phyloP scores from a whole-genome alignment of 2,797 vertebrate genomes.

The Oreochromis mossambicus region DNA sequence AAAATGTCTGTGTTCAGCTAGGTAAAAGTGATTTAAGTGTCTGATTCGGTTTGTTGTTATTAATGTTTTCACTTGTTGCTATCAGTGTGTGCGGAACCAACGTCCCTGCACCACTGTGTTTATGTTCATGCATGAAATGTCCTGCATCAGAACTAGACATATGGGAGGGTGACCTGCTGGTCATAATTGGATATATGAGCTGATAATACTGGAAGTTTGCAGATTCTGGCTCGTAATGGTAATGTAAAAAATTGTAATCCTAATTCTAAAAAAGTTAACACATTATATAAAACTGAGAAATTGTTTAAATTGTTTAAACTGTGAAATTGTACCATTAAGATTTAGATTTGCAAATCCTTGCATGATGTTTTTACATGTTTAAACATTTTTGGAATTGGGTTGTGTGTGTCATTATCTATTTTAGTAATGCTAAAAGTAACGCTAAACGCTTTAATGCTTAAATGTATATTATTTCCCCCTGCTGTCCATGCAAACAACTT shows the following conservation, averaged over 20 bases:
- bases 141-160: not conserved
- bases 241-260: not conserved
- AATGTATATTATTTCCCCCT: not conserved
- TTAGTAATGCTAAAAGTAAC: not conserved
- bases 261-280: not conserved
- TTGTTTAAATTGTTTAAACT: not conserved
- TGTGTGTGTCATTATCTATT: not conserved
- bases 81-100: not conserved
- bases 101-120: not conserved
- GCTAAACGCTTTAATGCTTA: not conserved
- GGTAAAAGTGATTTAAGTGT: not conserved
- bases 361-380: not conserved
- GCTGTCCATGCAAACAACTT: not conserved
- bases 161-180: not conserved
- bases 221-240: not conserved
- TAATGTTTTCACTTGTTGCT: not conserved
- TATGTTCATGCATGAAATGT: not conserved
- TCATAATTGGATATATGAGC: not conserved
- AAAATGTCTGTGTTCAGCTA: not conserved
- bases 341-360: not conserved
- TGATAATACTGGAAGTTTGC: not conserved
- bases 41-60: not conserved
- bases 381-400: not conserved
- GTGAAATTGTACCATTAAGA: not conserved
- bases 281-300: not conserved